A percentile compares a stretch with the other conserved stretches of the same genome.
These are phyloP conservation scores for Anoplopoma fimbria DNA, from an alignment of 2,113 vertebrate genomes.

Conservation along the genomic window DNA sequence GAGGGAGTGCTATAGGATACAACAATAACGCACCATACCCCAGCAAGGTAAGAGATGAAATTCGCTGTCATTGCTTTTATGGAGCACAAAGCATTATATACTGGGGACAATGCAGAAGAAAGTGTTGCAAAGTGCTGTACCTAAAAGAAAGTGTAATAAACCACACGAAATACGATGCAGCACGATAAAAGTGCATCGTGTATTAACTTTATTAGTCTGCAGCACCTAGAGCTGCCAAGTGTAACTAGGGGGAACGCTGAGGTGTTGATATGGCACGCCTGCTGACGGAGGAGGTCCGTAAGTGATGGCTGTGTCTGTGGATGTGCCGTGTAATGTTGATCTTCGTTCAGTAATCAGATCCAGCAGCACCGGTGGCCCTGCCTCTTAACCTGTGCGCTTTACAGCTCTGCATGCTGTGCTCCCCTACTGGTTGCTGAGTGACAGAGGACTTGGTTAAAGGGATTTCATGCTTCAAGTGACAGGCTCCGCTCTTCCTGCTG, in stretches of 20 bases:
- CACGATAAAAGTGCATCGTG: constrained; percentile 35
- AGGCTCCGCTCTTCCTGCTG: constrained; percentile 56
- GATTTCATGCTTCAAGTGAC: constrained; percentile 77
- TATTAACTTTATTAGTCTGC: constrained; percentile 56
- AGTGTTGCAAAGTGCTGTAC: constrained; percentile 41
- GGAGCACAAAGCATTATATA: constrained; percentile 54
- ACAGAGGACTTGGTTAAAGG: constrained; percentile 72
- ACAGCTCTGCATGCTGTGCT: constrained; percentile 47
- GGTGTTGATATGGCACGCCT: constrained; percentile 30
- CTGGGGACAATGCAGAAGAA: constrained; percentile 12
- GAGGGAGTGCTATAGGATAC: constrained; percentile 37
- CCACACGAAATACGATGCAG: constrained; percentile 33
- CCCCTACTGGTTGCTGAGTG: constrained; percentile 60
- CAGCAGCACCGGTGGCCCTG: constrained; percentile 43
- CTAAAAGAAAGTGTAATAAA: constrained; percentile 48
- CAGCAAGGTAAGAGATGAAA: constrained; percentile 43
- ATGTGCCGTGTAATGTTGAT: constrained; percentile 34
- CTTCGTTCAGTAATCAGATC: constrained; percentile 46
- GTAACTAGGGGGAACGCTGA: constrained; percentile 21
- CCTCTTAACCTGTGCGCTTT: constrained; percentile 71
- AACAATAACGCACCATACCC: constrained; percentile 34
- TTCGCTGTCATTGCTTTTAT: constrained; percentile 54
- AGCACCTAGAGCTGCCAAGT: constrained; percentile 45
- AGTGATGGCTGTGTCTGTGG: constrained; percentile 27
- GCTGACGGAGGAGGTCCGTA: constrained; percentile 37